Evolutionary conservation across 2,113 vertebrate species (phyloP).

Genomic region (Periophthalmodon schlosseri): DNA sequence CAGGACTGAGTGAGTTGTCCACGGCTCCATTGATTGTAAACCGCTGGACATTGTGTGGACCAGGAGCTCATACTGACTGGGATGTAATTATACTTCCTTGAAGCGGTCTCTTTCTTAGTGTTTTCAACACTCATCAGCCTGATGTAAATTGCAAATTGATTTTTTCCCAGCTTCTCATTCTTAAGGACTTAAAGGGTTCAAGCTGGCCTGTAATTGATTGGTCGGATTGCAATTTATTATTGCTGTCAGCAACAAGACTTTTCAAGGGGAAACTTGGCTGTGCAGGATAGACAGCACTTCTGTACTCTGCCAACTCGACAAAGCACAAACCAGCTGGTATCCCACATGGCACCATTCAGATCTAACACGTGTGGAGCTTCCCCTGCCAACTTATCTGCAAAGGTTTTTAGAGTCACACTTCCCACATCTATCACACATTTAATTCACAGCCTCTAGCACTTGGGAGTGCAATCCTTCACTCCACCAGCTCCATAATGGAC

Average conservation of each 20-base stretch:
- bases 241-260: conserved; percentile 74
- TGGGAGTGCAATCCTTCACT: conserved; percentile 46
- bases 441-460: conserved; percentile 48
- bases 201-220: conserved; percentile 74
- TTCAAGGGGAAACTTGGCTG: conserved; percentile 73
- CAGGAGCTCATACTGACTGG: conserved; percentile 32
- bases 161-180: conserved; percentile 69
- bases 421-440: conserved; percentile 23
- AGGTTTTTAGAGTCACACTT: conserved; percentile 10
- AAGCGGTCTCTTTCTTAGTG: conserved; percentile 62
- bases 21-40: conserved; percentile 61
- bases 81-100: conserved; percentile 69
- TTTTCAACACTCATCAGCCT: conserved; percentile 73
- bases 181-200: conserved; percentile 79
- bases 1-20: conserved; percentile 40
- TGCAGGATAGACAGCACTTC: conserved; percentile 31
- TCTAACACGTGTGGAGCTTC: background rate
- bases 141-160: conserved; percentile 82
- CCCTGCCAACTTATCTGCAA: background rate
- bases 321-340: conserved; percentile 22
- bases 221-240: conserved; percentile 76
- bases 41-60: conserved; percentile 50
- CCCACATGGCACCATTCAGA: background rate
- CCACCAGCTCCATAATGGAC: conserved; percentile 53
- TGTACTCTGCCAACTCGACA: conserved; percentile 50